Base-by-base conservation (phyloP, 2,113 vertebrate genomes). In the Oreochromis niloticus region DNA sequence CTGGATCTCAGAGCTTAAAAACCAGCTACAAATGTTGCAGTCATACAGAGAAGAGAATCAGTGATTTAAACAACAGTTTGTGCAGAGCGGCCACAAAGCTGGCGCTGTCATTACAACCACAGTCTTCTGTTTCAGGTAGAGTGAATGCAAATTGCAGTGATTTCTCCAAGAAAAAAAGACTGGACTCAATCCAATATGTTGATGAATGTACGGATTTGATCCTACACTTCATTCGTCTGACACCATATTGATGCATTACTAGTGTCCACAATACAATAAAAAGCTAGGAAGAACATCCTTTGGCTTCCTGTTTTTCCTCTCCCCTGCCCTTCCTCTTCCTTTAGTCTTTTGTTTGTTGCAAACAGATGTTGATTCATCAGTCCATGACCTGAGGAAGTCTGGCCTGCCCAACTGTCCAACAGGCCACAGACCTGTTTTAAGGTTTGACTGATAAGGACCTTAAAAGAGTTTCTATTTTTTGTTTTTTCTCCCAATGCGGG, bases 11-110 rank as follows among this genome's bases (percentile, higher is more conserved):
- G 55, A 57, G 7, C 12, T 57, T 66, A 39, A 66, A 66, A 66
- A 39, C 19, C 61, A 19, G 59, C 59, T 61, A 61, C 14, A 63
- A 36, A 11, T 46, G 39, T 10, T 11, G 5, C 41, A 17, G 68
- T 10, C 0, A 27, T 4, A 1, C 22, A 46, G 13, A 68, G 66
- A 24, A 0, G 5, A 46, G 22, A 73, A 48, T 10, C 22, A 2
- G 22, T 4, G 13, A 17, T 16, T 6, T 46, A 39, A 73, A 24
- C 66, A 22, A 41, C 19, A 24, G 36, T 22, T 41, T 68, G 59
- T 24, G 19, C 63, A 61, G 61, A n/a, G 14, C 1, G 4, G 56
- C 7, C 56, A 57, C 55, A 30, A 30, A 59, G 56, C 56, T 59
- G 7, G 7, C 36, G 9, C 39, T 24, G 66, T 17, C 68, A 27